Evolutionary conservation across 2,797 vertebrate species (phyloP), one percentile per base, ranked within the genome.

Genomic region (Acanthis flammea): DNA sequence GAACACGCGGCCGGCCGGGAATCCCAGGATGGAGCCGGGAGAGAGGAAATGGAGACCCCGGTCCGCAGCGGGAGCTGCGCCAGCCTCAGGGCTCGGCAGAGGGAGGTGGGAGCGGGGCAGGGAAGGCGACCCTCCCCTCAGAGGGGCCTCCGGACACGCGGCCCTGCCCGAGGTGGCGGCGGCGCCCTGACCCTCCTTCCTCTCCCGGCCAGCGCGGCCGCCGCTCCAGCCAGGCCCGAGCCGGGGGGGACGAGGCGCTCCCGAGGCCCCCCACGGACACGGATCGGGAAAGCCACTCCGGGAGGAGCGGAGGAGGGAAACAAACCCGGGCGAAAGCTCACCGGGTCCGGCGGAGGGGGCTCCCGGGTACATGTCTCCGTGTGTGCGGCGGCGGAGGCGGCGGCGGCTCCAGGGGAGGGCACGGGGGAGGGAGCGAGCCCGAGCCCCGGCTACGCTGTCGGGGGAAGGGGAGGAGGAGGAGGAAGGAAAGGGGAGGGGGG

Each of bases 301-400:
- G 4, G 28, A 8, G 13, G 11, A 51, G 51, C 23, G 10, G 23
- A 12, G n/a, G 10, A 44, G 42, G 21, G 39, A 44, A 83, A 50
- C 3, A 41, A 42, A 72, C 48, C 28, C 47, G 48, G n/a, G 27
- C 57, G 42, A 39, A 85, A 39, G 23, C 94, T 95, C 88, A 95
- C 94, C 94, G 90, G 94, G 91, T 93, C 94, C 94, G 86, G 88
- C 91, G 90, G 96, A 66, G 62, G 90, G 61, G 60, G 90, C 65
- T 88, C 95, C 95, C 81, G 95, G 70, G 93, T 95, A 96, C 95
- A 96, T 96, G 93, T 92, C 93, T 92, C 88, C 62, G 86, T 84
- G 87, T n/a, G 74, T 27, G 57, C 66, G 62, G 75, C 91, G 72
- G 93, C 72, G 76, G 89, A 75, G 90, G 92, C 70, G 74, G 92